phyloP scores from a whole-genome alignment of 2,797 vertebrate genomes.

The Enteromius mattozi region DNA sequence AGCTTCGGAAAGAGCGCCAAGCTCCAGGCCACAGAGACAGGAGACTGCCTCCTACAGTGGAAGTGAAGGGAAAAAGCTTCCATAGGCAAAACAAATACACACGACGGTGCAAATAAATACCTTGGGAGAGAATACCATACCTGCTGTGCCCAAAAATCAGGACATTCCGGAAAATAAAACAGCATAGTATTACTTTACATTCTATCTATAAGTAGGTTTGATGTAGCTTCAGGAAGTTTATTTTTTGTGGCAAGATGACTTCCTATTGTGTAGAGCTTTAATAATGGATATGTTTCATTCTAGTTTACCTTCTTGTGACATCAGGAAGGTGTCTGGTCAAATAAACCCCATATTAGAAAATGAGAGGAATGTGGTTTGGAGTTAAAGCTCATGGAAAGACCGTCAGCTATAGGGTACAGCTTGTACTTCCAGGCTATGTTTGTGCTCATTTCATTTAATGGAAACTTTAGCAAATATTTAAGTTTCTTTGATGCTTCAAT shows the following conservation, averaged over 20 bases:
- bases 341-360: constrained; percentile 53
- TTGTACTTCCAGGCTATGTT: constrained; percentile 36
- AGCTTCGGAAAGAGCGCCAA: constrained; percentile 76
- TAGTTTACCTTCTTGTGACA: constrained; percentile 38
- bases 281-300: constrained; percentile 21
- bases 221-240: constrained; percentile 7
- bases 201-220: constrained; percentile 30
- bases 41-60: constrained; percentile 72
- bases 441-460: constrained; percentile 35
- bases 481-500: constrained; percentile 19
- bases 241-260: constrained; percentile 63
- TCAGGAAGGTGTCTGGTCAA: constrained; percentile 47
- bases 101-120: constrained; percentile 76
- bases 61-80: constrained; percentile 67
- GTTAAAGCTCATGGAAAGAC: constrained; percentile 49
- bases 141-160: constrained; percentile 70
- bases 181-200: constrained; percentile 8
- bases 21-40: constrained; percentile 75
- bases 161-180: constrained; percentile 67
- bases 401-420: constrained; percentile 28
- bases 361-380: constrained; percentile 53
- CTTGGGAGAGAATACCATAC: constrained; percentile 73
- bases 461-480: constrained; percentile 45
- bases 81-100: constrained; percentile 79
- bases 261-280: constrained; percentile 37